Evolutionary conservation across 1,140 invertebrate genomes (phyloP), one percentile per base, ranked within the genome.

Genomic region (Copidosoma floridanum): DNA sequence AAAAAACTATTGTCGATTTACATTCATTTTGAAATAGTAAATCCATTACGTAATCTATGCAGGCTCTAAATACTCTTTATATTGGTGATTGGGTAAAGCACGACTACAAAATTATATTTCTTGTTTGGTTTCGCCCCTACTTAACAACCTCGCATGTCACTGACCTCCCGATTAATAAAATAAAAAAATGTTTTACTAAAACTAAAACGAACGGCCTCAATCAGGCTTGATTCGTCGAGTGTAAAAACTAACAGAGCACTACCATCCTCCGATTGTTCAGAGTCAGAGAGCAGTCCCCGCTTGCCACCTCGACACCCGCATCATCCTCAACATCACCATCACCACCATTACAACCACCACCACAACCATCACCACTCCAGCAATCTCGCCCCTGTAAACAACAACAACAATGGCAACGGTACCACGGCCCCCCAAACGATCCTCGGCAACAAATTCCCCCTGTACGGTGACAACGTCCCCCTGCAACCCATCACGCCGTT

Each of bases 221-320:
- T n/a, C n/a, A n/a, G n/a, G n/a, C n/a, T n/a, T n/a, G n/a, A n/a
- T n/a, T n/a, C 53, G 38, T 48, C 32, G 12, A 35, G 40, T 52
- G 29, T 59, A 14, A 52, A 37, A 52, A 10, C 40, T 52, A 59
- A 52, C 35, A 60, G 32, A 18, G 32, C 46, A 27, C 6, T 10
- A 20, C 44, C 51, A 23, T 44, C 27, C 4, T 43, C 56, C 12
- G 72, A 76, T 43, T 68, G 53, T 64, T 68, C 68, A 41, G 71
- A 75, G 51, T 53, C 65, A 64, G 76, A 79, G 29, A 67, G 72
- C 52, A 73, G 69, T 64, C 50, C 65, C 37, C 67, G 70, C 23
- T 26, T 71, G n/a, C 58, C 68, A 51, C 52, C 69, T 18, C 58
- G 27, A 67, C 69, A 38, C 65, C 37, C 35, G 11, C 32, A 60